phyloP scores from a whole-genome alignment of 1,140 invertebrate genomes.

The Polypedilum vanderplanki region DNA sequence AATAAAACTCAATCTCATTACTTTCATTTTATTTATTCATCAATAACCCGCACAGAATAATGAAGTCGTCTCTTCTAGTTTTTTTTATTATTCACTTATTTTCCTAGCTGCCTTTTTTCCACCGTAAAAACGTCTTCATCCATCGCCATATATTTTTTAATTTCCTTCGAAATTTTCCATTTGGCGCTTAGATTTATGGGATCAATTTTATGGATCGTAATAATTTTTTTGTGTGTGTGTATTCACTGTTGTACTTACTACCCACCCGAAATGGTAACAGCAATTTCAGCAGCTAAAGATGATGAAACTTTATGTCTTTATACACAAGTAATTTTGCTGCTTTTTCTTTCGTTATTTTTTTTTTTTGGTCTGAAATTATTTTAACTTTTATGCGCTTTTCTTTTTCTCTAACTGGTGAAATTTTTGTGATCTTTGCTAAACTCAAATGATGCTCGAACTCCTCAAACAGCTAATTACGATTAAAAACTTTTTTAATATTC shows the following conservation, averaged over 20 bases:
- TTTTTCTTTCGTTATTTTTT: conserved; percentile 2
- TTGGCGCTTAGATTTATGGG: conserved; percentile 26
- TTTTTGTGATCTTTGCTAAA: too few species aligned
- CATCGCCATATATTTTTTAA: conserved; percentile 20
- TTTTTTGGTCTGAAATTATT: background rate
- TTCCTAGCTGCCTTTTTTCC: background rate
- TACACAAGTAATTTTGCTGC: background rate
- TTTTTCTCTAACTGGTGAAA: background rate
- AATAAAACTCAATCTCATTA: too few species aligned
- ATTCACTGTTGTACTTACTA: background rate
- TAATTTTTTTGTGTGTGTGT: background rate
- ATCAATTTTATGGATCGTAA: conserved; percentile 21
- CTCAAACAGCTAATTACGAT: conserved; percentile 15
- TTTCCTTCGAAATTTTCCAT: conserved; percentile 25
- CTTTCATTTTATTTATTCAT: background rate
- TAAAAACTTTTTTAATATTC: conserved; percentile 11
- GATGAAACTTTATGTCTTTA: conserved; percentile 25
- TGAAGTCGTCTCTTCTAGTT: conserved; percentile 24
- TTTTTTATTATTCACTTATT: background rate
- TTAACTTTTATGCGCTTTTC: conserved; percentile 7
- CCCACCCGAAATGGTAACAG: background rate
- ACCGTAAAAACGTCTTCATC: background rate
- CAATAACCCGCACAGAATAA: conserved; percentile 7
- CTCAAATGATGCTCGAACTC: background rate
- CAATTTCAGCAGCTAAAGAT: background rate